Evolutionary conservation across 2,113 vertebrate genomes (phyloP).

Genomic region (Rhombomys opimus): DNA sequence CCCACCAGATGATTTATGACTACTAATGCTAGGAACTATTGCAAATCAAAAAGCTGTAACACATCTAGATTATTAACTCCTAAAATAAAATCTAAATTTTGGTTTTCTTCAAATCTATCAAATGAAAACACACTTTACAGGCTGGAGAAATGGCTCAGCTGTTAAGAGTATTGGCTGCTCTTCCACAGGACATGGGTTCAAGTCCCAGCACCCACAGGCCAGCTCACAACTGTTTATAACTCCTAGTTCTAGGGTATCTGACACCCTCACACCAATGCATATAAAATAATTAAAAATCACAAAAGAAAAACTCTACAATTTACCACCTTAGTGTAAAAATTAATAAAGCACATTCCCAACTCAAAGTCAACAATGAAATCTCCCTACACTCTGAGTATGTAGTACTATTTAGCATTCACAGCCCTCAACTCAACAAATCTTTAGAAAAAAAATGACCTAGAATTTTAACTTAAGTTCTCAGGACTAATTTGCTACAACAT

Average conservation of each 20-base stretch:
- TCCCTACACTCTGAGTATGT: not conserved
- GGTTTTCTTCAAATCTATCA: not conserved
- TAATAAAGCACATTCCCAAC: not conserved
- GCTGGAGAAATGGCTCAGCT: not conserved
- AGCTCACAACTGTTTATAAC: not conserved
- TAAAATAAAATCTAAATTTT: not conserved
- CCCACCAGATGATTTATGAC: not conserved
- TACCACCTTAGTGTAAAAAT: not conserved
- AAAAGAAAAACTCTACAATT: not conserved
- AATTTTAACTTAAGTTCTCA: constrained; percentile 19
- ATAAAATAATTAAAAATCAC: not conserved
- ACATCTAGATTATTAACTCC: not conserved
- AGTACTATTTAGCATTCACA: constrained; percentile 37
- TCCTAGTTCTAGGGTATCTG: not conserved
- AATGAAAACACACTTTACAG: not conserved
- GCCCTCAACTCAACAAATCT: not conserved
- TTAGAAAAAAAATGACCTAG: constrained; percentile 39
- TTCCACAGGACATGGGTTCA: not conserved
- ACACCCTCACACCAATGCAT: not conserved
- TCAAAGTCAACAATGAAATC: constrained; percentile 40
- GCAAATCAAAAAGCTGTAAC: not conserved
- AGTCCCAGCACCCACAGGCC: not conserved
- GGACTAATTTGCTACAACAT: constrained; percentile 48
- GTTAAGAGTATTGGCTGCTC: not conserved
- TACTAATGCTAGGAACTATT: not conserved